These are phyloP conservation scores for Drosophila pseudoananassae DNA, from an alignment of 1,140 invertebrate genomes.

Conservation along the genomic window DNA sequence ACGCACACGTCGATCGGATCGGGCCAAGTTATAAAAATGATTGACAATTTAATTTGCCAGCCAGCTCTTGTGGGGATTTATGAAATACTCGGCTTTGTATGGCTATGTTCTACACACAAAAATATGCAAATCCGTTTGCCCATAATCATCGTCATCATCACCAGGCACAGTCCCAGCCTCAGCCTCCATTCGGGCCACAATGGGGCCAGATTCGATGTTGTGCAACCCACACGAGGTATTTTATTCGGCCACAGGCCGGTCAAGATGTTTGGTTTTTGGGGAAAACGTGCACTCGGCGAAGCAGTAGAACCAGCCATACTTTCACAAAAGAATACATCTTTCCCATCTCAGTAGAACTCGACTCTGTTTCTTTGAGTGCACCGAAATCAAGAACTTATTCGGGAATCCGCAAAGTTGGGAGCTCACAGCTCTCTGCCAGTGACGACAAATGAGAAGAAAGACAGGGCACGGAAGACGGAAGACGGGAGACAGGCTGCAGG, in stretches of 20 bases:
- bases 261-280: constrained; percentile 19
- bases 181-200: constrained; percentile 22
- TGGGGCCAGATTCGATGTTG: constrained; percentile 37
- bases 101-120: constrained; percentile 51
- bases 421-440: constrained; percentile 29
- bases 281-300: constrained; percentile 21
- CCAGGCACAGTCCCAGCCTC: constrained; percentile 19
- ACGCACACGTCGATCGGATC: constrained; percentile 47
- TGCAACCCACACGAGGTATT: constrained; percentile 47
- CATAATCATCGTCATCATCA: constrained; percentile 63
- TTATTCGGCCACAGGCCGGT: constrained; percentile 33
- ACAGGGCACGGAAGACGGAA: constrained; percentile 8
- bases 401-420: constrained; percentile 37
- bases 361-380: constrained; percentile 10
- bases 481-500: constrained; percentile 5
- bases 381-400: constrained; percentile 35
- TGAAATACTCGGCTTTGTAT: constrained; percentile 67
- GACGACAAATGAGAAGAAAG: constrained; percentile 47
- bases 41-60: constrained; percentile 83
- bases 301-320: neutral
- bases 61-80: constrained; percentile 70
- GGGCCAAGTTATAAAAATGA: constrained; percentile 78
- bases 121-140: constrained; percentile 75
- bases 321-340: too few species aligned
- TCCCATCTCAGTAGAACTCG: neutral